These are phyloP conservation scores for Tringa solitaria DNA, from an alignment of 2,113 vertebrate species.

Conservation along the genomic window DNA sequence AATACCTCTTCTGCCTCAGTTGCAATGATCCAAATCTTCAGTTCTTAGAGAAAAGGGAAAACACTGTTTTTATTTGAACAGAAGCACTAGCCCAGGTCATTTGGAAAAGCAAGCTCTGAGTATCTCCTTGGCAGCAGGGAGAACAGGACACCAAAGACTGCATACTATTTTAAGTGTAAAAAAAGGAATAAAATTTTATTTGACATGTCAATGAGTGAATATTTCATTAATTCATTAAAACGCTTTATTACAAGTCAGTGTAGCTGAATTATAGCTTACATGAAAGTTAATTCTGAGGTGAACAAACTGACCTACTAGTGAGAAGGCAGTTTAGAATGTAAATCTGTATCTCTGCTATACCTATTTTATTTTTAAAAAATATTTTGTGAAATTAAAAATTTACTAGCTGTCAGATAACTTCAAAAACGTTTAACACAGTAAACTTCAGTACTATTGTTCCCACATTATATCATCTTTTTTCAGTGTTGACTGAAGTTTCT, in stretches of 20 bases:
- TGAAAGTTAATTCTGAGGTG: neutral
- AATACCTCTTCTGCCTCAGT: neutral
- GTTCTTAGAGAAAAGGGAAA: neutral
- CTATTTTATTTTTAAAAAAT: neutral
- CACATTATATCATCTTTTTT: conserved; percentile 80
- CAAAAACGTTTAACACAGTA: neutral
- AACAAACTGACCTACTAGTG: neutral
- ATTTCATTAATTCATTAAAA: neutral
- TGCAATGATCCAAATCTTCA: neutral
- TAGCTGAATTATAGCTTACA: neutral
- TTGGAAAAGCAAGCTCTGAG: neutral
- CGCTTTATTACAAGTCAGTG: neutral
- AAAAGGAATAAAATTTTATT: conserved; percentile 6
- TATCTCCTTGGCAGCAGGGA: neutral
- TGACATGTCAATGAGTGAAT: neutral
- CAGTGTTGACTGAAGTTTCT: conserved; percentile 80
- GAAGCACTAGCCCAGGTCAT: neutral
- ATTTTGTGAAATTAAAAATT: neutral
- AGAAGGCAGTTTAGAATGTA: neutral
- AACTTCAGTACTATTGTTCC: conserved; percentile 74
- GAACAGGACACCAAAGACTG: neutral
- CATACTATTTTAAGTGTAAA: neutral
- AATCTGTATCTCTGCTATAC: neutral
- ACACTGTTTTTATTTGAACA: neutral
- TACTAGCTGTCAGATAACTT: neutral